phyloP scores from a whole-genome alignment of 1,140 invertebrate species.

The Lepidurus couesii region DNA sequence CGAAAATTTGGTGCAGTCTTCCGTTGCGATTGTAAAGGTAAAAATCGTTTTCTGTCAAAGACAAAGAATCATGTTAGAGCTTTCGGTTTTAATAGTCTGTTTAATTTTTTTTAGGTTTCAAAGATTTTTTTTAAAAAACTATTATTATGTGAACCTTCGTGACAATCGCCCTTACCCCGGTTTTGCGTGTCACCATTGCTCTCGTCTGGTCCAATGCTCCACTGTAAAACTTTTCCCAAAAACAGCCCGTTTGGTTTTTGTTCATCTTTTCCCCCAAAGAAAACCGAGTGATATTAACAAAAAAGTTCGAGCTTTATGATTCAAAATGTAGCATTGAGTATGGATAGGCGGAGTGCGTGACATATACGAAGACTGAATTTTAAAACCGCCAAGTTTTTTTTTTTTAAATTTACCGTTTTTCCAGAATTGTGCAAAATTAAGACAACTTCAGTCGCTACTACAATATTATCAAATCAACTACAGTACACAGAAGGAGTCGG shows the following conservation, averaged over 20 bases:
- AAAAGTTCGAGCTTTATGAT: neutral
- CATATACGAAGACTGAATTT: constrained; percentile 11
- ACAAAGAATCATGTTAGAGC: neutral
- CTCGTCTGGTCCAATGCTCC: constrained; percentile 8
- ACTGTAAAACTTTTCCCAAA: neutral
- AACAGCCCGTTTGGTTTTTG: neutral
- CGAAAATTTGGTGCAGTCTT: constrained; percentile 5
- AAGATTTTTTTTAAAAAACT: neutral
- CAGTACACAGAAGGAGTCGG: no score
- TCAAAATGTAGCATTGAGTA: neutral
- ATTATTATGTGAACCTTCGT: constrained; percentile 3
- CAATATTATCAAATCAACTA: no score
- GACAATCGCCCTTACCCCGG: neutral
- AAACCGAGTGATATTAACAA: neutral
- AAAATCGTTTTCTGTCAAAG: neutral
- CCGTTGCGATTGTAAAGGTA: neutral
- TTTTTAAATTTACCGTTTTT: neutral
- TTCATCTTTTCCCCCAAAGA: neutral
- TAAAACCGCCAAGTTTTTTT: neutral
- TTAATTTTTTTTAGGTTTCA: neutral
- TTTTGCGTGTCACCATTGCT: constrained; percentile 11
- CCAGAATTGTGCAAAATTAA: neutral
- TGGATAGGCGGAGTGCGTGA: neutral
- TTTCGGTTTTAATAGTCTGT: neutral
- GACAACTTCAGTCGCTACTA: no score